Percentiles rank a stretch among this genome's conserved stretches.
These are phyloP conservation scores for Anneissia japonica DNA, from an alignment of 35 echinoderm and acorn worm genomes.

Conservation along the genomic window DNA sequence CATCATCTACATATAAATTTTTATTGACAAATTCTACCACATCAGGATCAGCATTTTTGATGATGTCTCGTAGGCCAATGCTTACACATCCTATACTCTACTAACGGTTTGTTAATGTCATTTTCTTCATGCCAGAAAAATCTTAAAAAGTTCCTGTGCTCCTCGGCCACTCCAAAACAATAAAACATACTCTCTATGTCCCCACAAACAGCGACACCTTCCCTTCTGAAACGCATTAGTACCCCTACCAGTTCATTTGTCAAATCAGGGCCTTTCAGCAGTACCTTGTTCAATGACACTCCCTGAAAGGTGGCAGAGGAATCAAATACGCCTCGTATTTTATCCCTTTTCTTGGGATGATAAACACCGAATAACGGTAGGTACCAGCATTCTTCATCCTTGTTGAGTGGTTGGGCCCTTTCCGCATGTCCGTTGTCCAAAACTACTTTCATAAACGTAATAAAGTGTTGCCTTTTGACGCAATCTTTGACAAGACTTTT, in stretches of 20 bases:
- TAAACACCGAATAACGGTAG: constrained; percentile 30
- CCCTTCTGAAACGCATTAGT: constrained; percentile 14
- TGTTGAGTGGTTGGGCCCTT: background rate
- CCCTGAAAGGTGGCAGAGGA: constrained; percentile 27
- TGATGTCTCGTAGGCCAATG: constrained; percentile 12
- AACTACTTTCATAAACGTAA: no score
- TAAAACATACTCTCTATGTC: constrained; percentile 11
- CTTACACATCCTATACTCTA: constrained; percentile 37
- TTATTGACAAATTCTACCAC: background rate
- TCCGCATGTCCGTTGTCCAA: no score
- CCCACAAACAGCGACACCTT: constrained; percentile 13
- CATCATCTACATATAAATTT: constrained; percentile 31
- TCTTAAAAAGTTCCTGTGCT: constrained; percentile 15
- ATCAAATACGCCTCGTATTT: constrained; percentile 31
- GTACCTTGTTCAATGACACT: constrained; percentile 4
- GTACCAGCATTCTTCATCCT: constrained; percentile 14
- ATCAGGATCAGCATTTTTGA: constrained; percentile 9
- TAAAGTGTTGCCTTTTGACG: no score
- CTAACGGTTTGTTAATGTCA: constrained; percentile 5
- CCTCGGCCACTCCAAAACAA: constrained; percentile 9
- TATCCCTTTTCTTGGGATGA: constrained; percentile 24
- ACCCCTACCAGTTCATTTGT: constrained; percentile 14
- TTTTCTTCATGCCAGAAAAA: constrained; percentile 39
- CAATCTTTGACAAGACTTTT: no score
- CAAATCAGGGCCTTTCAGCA: constrained; percentile 20